These are phyloP conservation scores for Clarias laeviceps DNA, from an alignment of 2,797 vertebrate species.

Conservation along the genomic window DNA sequence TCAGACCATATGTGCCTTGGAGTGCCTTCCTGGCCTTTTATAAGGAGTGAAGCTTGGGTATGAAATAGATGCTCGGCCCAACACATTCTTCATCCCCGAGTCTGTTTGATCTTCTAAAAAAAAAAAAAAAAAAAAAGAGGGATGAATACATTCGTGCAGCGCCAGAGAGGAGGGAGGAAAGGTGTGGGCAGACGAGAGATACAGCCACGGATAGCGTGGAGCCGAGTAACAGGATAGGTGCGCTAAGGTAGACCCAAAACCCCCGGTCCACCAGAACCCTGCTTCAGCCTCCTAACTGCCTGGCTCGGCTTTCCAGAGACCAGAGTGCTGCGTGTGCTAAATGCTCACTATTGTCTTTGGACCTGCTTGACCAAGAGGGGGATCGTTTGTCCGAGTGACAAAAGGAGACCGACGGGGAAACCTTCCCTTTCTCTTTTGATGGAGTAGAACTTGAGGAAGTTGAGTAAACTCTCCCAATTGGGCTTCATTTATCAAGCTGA, in stretches of 20 bases:
- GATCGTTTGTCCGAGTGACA: slow-evolving; percentile 30
- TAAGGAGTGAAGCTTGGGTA: slow-evolving; percentile 39
- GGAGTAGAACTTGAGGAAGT: slow-evolving; percentile 18
- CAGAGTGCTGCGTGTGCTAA: slow-evolving; percentile 13
- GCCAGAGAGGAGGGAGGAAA: slow-evolving; percentile 18
- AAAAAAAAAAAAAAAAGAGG: slow-evolving; percentile 21
- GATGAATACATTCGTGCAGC: neutral
- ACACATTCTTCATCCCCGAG: slow-evolving; percentile 30
- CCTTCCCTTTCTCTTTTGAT: slow-evolving; percentile 3
- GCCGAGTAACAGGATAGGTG: slow-evolving; percentile 37
- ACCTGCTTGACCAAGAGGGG: slow-evolving; percentile 8
- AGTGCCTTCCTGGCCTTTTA: slow-evolving; percentile 20
- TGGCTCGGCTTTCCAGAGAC: slow-evolving; percentile 10
- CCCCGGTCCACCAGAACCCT: slow-evolving; percentile 2
- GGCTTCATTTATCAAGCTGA: slow-evolving; percentile 2
- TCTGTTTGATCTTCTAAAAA: slow-evolving; percentile 26
- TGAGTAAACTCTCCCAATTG: slow-evolving; percentile 9
- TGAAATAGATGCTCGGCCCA: slow-evolving; percentile 27
- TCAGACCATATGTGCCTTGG: slow-evolving; percentile 36
- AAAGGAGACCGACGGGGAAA: slow-evolving; percentile 41
- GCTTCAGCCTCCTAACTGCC: neutral
- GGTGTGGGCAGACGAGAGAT: slow-evolving; percentile 38
- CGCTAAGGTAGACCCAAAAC: slow-evolving; percentile 27
- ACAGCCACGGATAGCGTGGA: slow-evolving; percentile 7
- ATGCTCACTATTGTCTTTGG: slow-evolving; percentile 31